A percentile compares a stretch with the other conserved stretches of the same genome.
These are phyloP conservation scores for Gymnothorax reevesii DNA, from an alignment of 2,797 vertebrate genomes.

Conservation along the genomic window DNA sequence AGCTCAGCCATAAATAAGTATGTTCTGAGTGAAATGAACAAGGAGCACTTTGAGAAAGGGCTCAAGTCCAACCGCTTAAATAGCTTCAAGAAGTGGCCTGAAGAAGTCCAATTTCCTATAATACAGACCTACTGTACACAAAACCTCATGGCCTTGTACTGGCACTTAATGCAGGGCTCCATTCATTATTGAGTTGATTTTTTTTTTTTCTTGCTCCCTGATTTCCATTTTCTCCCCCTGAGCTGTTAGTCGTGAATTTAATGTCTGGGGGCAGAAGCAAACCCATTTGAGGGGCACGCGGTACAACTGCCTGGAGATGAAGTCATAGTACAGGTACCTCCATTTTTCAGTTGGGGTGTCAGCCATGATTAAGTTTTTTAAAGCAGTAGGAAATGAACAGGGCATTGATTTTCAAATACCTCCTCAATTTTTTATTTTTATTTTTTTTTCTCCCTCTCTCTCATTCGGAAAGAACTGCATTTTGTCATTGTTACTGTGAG, in stretches of 20 bases:
- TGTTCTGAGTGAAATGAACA: background rate
- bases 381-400: background rate
- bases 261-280: background rate
- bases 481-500: background rate
- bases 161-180: background rate
- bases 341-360: background rate
- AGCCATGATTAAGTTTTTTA: background rate
- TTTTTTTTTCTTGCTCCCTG: background rate
- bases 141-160: background rate
- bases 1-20: background rate
- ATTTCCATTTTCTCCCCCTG: background rate
- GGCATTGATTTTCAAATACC: background rate
- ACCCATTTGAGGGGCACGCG: background rate
- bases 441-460: no score
- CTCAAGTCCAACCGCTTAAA: background rate
- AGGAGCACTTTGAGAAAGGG: constrained; percentile 14
- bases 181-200: background rate
- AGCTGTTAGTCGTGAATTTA: background rate
- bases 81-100: background rate
- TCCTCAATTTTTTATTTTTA: background rate
- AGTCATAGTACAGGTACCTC: background rate
- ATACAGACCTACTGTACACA: background rate
- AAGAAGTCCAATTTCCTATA: background rate
- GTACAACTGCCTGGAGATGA: background rate
- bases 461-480: background rate